phyloP scores from a whole-genome alignment of 2,888 invertebrate genomes.

The Cheilosia grossa region DNA sequence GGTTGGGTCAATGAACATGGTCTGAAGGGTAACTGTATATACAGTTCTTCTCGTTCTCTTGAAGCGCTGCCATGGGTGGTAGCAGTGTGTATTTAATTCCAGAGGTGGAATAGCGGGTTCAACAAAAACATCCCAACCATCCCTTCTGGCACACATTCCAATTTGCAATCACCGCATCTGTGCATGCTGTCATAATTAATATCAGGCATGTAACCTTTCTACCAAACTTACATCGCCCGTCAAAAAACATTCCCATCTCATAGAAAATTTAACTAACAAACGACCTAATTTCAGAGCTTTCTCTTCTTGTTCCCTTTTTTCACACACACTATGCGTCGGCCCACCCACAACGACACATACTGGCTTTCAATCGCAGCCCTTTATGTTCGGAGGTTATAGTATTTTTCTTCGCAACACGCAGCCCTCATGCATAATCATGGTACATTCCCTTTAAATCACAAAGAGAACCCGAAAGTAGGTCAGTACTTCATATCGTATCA shows the following conservation, averaged over 20 bases:
- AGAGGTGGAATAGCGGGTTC: too few relatives aligned
- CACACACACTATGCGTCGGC: neutral
- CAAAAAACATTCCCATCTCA: conserved; percentile 6
- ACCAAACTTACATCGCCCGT: conserved; percentile 16
- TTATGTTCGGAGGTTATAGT: conserved; percentile 4
- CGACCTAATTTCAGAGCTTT: conserved; percentile 50
- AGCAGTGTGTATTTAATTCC: too few relatives aligned
- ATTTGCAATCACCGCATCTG: neutral
- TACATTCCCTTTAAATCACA: conserved; percentile 73
- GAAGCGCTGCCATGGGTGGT: too few relatives aligned
- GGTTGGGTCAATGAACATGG: too few relatives aligned
- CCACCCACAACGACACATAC: neutral
- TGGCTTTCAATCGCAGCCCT: conserved; percentile 36
- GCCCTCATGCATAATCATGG: conserved; percentile 67
- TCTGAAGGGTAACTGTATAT: too few relatives aligned
- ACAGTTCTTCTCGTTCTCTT: too few relatives aligned
- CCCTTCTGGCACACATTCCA: neutral
- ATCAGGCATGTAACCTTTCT: neutral
- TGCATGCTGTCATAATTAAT: conserved; percentile 4
- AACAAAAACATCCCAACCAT: too few relatives aligned
- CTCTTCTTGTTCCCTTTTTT: conserved; percentile 15
- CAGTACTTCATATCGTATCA: conserved; percentile 75
- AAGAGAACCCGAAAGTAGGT: conserved; percentile 69
- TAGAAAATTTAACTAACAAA: conserved; percentile 42
- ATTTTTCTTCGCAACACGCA: conserved; percentile 37